Base-by-base conservation (phyloP, 2,888 invertebrate genomes). In the Dysmachus trigonus region DNA sequence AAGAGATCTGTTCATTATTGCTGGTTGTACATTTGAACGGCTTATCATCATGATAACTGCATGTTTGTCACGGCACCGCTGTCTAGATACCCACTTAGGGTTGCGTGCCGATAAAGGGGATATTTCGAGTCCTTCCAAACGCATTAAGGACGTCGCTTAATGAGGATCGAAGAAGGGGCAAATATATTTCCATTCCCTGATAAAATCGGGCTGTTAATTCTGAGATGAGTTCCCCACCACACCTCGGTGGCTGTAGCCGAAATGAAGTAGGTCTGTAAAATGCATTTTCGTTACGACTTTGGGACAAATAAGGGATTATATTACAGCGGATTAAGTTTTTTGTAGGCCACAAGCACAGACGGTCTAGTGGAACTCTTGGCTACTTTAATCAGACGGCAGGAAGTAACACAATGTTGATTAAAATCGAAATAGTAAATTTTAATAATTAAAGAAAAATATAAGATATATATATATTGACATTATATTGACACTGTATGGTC, bases 41-140 rank as follows among this genome's bases (percentile, higher is more conserved):
- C 53, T 83, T 83, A 83, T 83, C 83, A 83, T 83, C 83, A 83
- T 83, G 83, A 83, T 83, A 72, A 83, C 72, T 83, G 83, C 83
- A 62, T 72, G 83, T 83, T 83, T 83, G 62, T 83, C 72, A 83
- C 62, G 62, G 72, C 41, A 41, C 72, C 38, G 72, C 33, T 62
- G 22, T 62, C 62, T 82, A 82, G 31, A 35, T 82, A 62, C 33
- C 35, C 53, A 62, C 62, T 82, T 62, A 62, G 31, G 81, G 53
- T 62, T 82, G 62, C 81, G 81, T 82, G 81, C 81, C 35, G 47
- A 82, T 82, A 62, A 82, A 82, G 35, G 41, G 27, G 35, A 51
- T 47, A 77, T 27, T 77, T 47, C 30, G 77, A 47, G 47, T 41
- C 77, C 47, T 77, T 41, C 47, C 41, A 51, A 47, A 77, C 41